phyloP scores from a whole-genome alignment of 30 jellyfish, hydroid and myxozoan species.

The Clytia hemisphaerica region DNA sequence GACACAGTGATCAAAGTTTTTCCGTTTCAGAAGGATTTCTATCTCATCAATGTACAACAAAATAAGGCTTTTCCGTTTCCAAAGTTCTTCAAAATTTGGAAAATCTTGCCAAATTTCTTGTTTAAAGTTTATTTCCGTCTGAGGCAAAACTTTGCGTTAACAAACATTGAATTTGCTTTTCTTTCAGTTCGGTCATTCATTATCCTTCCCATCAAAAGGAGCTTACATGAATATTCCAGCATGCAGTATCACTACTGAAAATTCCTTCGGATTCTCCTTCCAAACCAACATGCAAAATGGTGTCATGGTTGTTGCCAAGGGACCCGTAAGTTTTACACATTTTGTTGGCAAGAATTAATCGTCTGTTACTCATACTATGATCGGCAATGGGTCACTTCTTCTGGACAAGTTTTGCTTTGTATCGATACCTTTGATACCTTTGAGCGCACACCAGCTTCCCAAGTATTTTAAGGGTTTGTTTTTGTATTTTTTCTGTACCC shows the following conservation, averaged over 20 bases:
- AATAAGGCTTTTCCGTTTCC: too few species aligned
- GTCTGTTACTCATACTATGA: not conserved
- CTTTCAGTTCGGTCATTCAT: slow-evolving; percentile 55
- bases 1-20: too few species aligned
- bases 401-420: not conserved
- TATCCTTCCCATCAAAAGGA: slow-evolving; percentile 46
- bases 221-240: slow-evolving; percentile 56
- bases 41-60: too few species aligned
- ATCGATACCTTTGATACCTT: not conserved
- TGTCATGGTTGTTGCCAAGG: slow-evolving; percentile 54
- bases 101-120: too few species aligned
- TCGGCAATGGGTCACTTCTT: not conserved
- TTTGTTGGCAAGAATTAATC: not conserved
- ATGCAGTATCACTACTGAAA: slow-evolving; percentile 25
- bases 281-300: slow-evolving; percentile 49
- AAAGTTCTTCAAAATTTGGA: too few species aligned
- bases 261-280: slow-evolving; percentile 63
- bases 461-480: too few species aligned
- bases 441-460: too few species aligned
- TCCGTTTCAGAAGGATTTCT: too few species aligned
- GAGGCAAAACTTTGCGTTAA: too few species aligned
- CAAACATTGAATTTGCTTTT: not conserved
- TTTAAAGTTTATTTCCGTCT: too few species aligned
- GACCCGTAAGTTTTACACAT: slow-evolving; percentile 8
- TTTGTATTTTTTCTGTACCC: too few species aligned